Evolutionary conservation across 1,140 invertebrate species (phyloP).

Genomic region (Drosophila miranda): DNA sequence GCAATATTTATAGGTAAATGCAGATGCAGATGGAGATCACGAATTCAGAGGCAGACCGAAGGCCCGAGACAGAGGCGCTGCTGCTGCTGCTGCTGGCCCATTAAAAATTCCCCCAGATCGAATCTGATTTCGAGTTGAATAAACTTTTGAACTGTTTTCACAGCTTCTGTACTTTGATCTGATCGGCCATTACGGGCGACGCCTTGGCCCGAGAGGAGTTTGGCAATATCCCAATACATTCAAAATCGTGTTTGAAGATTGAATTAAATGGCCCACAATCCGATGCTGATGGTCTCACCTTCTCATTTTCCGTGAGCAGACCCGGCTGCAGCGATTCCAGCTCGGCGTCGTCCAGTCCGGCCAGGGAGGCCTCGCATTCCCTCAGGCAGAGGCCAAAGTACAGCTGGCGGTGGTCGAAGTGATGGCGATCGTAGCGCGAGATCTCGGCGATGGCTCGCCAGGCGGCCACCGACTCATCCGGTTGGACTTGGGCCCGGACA

Average conservation of each 20-base stretch:
- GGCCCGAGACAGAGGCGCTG: neutral
- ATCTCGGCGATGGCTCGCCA: slow-evolving; percentile 83
- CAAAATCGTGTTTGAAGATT: slow-evolving; percentile 45
- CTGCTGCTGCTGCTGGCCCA: slow-evolving; percentile 1
- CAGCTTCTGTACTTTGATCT: slow-evolving; percentile 43
- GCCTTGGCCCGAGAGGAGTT: slow-evolving; percentile 23
- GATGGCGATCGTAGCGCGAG: slow-evolving; percentile 83
- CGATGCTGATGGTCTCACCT: slow-evolving; percentile 55
- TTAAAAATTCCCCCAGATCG: slow-evolving; percentile 10
- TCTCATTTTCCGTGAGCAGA: slow-evolving; percentile 65
- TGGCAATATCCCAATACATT: slow-evolving; percentile 41
- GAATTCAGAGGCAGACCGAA: slow-evolving; percentile 15
- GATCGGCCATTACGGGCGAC: slow-evolving; percentile 31
- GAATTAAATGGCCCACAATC: slow-evolving; percentile 50
- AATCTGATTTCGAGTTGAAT: slow-evolving; percentile 41
- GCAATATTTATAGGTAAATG: slow-evolving; percentile 46
- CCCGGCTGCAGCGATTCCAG: slow-evolving; percentile 50
- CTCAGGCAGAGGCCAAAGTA: slow-evolving; percentile 83
- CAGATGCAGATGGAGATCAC: slow-evolving; percentile 26
- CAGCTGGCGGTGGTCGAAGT: slow-evolving; percentile 84
- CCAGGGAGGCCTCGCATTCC: slow-evolving; percentile 59
- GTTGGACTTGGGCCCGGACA: slow-evolving; percentile 82
- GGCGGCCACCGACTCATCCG: slow-evolving; percentile 60
- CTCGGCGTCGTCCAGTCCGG: slow-evolving; percentile 30
- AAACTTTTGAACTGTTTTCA: slow-evolving; percentile 46